These are phyloP conservation scores for Canis aureus DNA, from an alignment of 2,113 vertebrate genomes.

Conservation along the genomic window DNA sequence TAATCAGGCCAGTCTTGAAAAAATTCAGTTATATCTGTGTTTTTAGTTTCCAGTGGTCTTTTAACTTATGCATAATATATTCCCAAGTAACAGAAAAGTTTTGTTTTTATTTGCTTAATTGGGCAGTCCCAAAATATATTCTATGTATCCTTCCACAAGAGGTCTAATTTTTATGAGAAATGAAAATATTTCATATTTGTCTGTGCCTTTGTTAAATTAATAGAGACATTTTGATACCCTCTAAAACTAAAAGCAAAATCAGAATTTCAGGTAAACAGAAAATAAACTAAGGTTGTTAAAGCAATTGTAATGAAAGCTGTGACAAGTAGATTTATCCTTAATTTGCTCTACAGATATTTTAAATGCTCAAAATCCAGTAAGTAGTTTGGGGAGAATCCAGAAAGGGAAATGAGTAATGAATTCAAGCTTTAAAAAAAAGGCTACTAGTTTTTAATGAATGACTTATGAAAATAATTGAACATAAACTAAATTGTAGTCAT, in stretches of 20 bases:
- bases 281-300: not conserved
- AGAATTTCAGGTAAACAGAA: not conserved
- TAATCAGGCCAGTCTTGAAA: constrained; percentile 71
- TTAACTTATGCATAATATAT: constrained; percentile 63
- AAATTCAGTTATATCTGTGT: constrained; percentile 80
- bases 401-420: no score
- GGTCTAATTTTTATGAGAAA: constrained; percentile 54
- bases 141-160: constrained; percentile 43
- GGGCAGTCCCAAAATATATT: constrained; percentile 25
- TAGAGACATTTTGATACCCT: not conserved
- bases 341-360: not conserved
- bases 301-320: not conserved
- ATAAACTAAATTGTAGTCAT: not conserved
- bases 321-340: not conserved
- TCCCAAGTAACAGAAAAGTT: constrained; percentile 50
- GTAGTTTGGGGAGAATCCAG: no score
- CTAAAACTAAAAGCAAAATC: constrained; percentile 53
- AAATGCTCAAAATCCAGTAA: no score
- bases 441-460: no score
- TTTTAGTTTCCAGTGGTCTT: constrained; percentile 64
- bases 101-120: constrained; percentile 71
- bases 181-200: constrained; percentile 50
- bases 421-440: no score
- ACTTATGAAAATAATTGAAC: no score
- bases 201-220: constrained; percentile 47